Percentiles rank a stretch among this genome's conserved stretches.
These are phyloP conservation scores for Fabriciana adippe DNA, from an alignment of 2,888 invertebrate species.

Conservation along the genomic window DNA sequence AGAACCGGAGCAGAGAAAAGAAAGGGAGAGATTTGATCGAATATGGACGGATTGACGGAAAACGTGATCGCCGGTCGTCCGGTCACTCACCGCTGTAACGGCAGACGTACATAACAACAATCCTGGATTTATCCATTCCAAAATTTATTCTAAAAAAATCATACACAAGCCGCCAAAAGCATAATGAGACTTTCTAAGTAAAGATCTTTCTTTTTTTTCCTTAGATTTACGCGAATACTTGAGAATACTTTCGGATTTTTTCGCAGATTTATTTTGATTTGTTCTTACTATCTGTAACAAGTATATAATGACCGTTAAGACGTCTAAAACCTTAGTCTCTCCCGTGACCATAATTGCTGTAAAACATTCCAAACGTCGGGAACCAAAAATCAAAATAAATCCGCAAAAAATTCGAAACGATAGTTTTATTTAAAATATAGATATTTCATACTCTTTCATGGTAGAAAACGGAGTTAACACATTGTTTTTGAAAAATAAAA, in stretches of 20 bases:
- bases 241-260: no score
- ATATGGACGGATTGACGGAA: constrained; percentile 35
- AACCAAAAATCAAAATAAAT: no score
- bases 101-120: constrained; percentile 32
- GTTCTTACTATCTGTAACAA: no score
- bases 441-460: constrained; percentile 21
- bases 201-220: constrained; percentile 24
- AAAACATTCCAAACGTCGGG: no score
- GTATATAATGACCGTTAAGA: no score
- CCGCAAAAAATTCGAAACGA: no score
- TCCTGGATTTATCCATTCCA: constrained; percentile 36
- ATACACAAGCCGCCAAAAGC: constrained; percentile 36
- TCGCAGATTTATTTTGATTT: no score
- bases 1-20: constrained; percentile 44
- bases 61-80: constrained; percentile 46
- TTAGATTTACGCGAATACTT: neutral
- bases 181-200: constrained; percentile 36
- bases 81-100: constrained; percentile 57
- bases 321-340: no score
- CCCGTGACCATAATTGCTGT: no score
- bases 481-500: neutral
- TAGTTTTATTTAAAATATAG: constrained; percentile 24
- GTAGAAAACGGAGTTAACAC: constrained; percentile 12
- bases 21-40: constrained; percentile 44
- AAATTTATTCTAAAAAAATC: constrained; percentile 37